Evolutionary conservation across 2,113 vertebrate species (phyloP).

Genomic region (Aegotheles bennettii): DNA sequence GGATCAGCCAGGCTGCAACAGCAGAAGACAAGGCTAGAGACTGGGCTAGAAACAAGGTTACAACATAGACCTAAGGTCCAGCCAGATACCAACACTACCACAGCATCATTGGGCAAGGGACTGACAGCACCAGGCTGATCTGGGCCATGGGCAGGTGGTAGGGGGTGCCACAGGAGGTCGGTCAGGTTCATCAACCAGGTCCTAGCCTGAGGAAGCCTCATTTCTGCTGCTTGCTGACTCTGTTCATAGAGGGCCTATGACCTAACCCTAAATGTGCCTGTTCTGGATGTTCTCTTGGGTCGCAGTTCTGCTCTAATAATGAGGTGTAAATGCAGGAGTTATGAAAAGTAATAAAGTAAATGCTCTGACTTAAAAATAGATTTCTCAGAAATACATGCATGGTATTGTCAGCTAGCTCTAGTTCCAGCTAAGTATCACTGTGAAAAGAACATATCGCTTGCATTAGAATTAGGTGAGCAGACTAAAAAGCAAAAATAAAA

Average conservation of each 20-base stretch:
- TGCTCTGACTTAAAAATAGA: background rate
- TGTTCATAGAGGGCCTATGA: background rate
- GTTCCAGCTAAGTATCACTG: background rate
- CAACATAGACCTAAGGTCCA: background rate
- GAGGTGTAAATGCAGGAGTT: background rate
- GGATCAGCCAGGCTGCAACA: background rate
- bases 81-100: background rate
- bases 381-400: background rate
- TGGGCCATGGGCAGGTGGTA: background rate
- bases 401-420: background rate
- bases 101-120: accelerated
- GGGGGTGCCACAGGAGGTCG: background rate
- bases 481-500: background rate
- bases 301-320: background rate
- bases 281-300: background rate
- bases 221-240: background rate
- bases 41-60: background rate
- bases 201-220: background rate
- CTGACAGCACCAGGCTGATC: background rate
- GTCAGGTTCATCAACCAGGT: background rate
- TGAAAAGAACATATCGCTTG: background rate
- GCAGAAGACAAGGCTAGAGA: background rate
- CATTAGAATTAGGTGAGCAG: background rate
- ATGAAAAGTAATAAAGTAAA: background rate
- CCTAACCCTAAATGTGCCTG: background rate